These are phyloP conservation scores for Pitangus sulphuratus DNA, from an alignment of 2,797 vertebrate species.

Conservation along the genomic window DNA sequence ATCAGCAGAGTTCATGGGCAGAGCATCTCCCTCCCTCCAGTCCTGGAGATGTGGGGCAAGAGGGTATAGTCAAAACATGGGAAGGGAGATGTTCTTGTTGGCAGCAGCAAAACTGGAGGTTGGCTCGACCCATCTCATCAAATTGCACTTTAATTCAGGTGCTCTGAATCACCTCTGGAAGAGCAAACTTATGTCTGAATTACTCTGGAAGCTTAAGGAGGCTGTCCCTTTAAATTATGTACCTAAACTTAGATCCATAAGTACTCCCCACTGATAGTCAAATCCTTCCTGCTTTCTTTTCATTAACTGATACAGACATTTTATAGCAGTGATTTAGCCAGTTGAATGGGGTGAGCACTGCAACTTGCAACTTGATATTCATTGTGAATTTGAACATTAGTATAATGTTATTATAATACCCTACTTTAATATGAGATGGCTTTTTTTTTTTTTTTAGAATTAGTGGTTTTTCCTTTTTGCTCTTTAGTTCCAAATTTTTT, in stretches of 20 bases:
- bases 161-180: background rate
- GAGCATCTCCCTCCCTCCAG: background rate
- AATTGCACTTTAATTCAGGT: background rate
- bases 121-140: background rate
- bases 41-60: fast-evolving
- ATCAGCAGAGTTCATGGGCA: background rate
- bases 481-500: background rate
- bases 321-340: background rate
- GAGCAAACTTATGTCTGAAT: background rate
- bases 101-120: background rate
- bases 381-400: background rate
- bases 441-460: background rate
- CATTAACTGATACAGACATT: background rate
- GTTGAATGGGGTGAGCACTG: background rate
- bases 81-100: background rate
- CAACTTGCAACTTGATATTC: background rate
- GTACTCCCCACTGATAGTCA: background rate
- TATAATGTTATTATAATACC: background rate
- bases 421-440: background rate
- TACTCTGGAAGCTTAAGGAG: background rate
- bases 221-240: background rate
- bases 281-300: background rate
- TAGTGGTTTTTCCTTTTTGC: background rate
- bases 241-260: background rate
- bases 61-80: background rate